Conservation (phyloP, 1,140 invertebrate genomes). For the Calliphora vicina region DNA sequence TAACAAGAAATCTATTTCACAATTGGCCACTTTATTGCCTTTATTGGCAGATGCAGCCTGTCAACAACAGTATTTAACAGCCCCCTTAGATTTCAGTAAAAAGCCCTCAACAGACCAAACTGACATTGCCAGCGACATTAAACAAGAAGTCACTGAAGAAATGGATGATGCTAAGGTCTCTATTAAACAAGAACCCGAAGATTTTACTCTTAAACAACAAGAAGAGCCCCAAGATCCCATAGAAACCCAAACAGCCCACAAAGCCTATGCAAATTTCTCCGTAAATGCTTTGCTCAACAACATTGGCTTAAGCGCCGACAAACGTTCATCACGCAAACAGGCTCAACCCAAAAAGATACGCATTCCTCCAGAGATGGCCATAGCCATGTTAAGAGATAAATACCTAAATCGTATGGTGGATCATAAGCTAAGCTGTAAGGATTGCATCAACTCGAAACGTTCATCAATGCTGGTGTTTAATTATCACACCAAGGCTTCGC, state of each 20-base stretch:
- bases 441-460: conserved; percentile 42
- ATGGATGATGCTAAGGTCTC: neutral
- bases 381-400: conserved; percentile 57
- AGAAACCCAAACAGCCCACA: neutral
- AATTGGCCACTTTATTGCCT: conserved; percentile 55
- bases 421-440: conserved; percentile 47
- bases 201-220: neutral
- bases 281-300: neutral
- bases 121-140: neutral
- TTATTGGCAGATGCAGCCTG: conserved; percentile 58
- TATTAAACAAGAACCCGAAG: neutral
- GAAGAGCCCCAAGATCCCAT: neutral
- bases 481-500: conserved; percentile 64
- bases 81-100: conserved; percentile 57
- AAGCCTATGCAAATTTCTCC: neutral
- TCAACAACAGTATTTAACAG: conserved; percentile 56
- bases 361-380: conserved; percentile 50
- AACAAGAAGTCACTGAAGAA: neutral
- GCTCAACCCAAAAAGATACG: conserved; percentile 63
- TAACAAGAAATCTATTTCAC: conserved; percentile 53
- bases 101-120: conserved; percentile 36
- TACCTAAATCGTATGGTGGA: conserved; percentile 58
- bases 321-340: conserved; percentile 58
- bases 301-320: conserved; percentile 25
- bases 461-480: conserved; percentile 53